phyloP scores from a whole-genome alignment of 2,113 vertebrate genomes.

The Danionella cerebrum region DNA sequence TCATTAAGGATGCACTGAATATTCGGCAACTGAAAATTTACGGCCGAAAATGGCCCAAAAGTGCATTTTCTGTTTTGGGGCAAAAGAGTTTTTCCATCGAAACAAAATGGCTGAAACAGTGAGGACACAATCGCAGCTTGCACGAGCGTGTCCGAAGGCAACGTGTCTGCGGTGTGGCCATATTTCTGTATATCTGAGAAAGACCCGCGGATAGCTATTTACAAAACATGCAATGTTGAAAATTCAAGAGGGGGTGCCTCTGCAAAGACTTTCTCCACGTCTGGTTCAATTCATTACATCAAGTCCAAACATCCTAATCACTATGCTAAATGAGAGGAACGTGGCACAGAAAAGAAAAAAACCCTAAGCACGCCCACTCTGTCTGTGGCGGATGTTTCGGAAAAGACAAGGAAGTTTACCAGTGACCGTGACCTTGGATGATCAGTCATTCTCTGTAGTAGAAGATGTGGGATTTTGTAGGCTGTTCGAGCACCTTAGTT shows the following conservation, averaged over 20 bases:
- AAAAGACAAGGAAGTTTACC: slow-evolving; percentile 4
- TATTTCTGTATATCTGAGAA: background rate
- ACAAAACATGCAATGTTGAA: background rate
- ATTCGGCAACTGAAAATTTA: too few species aligned
- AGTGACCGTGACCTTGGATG: background rate
- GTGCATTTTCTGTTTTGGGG: too few species aligned
- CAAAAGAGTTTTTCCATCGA: background rate
- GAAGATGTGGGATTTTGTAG: slow-evolving; percentile 12
- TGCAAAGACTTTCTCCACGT: background rate
- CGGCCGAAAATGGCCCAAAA: too few species aligned
- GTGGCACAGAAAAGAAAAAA: background rate
- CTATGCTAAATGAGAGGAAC: background rate
- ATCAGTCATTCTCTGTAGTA: background rate
- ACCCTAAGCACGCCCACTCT: background rate
- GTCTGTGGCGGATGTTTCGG: background rate
- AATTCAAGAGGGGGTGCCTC: background rate
- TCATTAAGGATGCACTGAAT: too few species aligned
- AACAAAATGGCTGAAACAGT: background rate
- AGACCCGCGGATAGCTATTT: background rate
- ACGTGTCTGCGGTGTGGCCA: background rate
- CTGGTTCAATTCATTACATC: background rate
- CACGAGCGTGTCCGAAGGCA: background rate
- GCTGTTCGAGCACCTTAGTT: too few species aligned
- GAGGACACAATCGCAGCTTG: background rate
- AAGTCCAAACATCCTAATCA: background rate